These are phyloP conservation scores for Cladopsammia gracilis DNA, from an alignment of 64 coral and sea anemone genomes.

Conservation along the genomic window DNA sequence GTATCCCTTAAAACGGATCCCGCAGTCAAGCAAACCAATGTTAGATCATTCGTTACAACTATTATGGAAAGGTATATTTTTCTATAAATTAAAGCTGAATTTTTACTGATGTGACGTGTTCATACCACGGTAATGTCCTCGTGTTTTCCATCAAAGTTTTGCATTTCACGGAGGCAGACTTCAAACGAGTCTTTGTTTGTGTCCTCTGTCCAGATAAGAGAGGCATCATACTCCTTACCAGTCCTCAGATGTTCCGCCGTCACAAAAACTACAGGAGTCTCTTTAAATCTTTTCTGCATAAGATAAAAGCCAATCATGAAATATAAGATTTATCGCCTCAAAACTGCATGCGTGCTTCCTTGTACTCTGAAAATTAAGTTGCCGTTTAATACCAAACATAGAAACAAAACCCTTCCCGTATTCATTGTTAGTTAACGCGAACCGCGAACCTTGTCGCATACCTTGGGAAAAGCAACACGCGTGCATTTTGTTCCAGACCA, in stretches of 20 bases:
- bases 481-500: conserved; percentile 63
- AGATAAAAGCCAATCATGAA: no score
- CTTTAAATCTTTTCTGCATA: conserved; percentile 40
- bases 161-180: conserved; percentile 64
- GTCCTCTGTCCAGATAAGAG: conserved; percentile 57
- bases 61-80: no score
- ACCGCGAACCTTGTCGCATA: not conserved
- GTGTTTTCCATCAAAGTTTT: conserved; percentile 71
- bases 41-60: no score
- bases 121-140: conserved; percentile 64
- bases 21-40: no score
- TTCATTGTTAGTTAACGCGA: no score
- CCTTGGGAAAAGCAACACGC: conserved; percentile 43
- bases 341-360: no score
- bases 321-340: no score
- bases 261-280: conserved; percentile 35
- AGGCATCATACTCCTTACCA: conserved; percentile 49
- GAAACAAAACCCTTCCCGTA: no score
- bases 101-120: not conserved
- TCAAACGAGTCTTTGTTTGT: conserved; percentile 54
- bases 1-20: no score
- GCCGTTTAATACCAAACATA: no score
- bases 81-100: no score
- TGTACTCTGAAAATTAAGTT: no score
- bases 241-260: conserved; percentile 39